These are phyloP conservation scores for Anser cygnoides DNA, from an alignment of 2,113 vertebrate genomes.

Conservation along the genomic window DNA sequence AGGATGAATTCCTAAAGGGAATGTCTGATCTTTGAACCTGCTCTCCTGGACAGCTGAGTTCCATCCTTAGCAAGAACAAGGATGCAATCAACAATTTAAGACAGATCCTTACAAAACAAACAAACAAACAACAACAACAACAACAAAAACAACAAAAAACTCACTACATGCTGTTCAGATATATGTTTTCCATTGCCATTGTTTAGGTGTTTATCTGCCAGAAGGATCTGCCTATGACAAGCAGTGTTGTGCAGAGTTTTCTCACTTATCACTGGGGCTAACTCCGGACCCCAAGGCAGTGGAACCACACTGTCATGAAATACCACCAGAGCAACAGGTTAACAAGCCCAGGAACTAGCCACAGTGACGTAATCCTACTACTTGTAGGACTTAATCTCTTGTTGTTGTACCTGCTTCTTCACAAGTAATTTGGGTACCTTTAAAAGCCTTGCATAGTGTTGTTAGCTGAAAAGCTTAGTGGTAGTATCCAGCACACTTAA, in stretches of 20 bases:
- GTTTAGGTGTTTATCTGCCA: neutral
- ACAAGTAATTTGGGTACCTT: neutral
- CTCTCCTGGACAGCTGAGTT: neutral
- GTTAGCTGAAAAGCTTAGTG: neutral
- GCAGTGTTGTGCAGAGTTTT: neutral
- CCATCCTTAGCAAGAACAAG: neutral
- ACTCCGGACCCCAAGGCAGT: neutral
- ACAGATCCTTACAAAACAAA: neutral
- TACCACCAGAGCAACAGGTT: neutral
- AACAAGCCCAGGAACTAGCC: neutral
- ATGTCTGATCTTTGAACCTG: neutral
- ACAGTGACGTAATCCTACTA: neutral
- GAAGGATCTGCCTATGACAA: neutral
- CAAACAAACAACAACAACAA: too few relatives aligned
- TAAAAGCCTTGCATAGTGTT: neutral
- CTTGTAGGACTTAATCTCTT: neutral
- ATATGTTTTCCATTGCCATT: neutral
- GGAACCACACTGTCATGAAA: neutral
- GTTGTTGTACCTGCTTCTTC: neutral
- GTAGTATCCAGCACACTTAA: neutral
- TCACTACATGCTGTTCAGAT: rapidly evolving
- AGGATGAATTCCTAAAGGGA: neutral
- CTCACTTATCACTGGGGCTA: neutral
- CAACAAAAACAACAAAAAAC: neutral
- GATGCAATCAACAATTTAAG: neutral